Evolutionary conservation across 2,797 vertebrate species (phyloP), one percentile per base, ranked within the genome.

Genomic region (Catostomus latipinnis): DNA sequence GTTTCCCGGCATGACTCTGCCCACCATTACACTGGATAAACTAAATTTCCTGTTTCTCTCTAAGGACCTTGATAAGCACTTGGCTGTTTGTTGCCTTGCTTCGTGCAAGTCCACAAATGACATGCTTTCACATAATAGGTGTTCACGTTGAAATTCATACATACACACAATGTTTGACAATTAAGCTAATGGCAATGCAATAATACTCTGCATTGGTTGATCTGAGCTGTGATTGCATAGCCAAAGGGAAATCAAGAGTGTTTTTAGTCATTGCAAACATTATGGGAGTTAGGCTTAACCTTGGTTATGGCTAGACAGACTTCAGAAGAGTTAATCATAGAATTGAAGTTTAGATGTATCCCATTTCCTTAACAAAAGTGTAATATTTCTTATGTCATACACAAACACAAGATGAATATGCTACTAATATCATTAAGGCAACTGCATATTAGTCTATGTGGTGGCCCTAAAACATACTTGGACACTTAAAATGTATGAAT

Each of bases 21-120:
- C 88, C 89, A 90, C 91, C 89, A 91, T 93, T 93, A 93, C 87
- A 91, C 89, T 89, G 91, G 92, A 93, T 92, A 92, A 93, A 93
- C 92, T 93, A 88, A 90, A 93, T 93, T 93, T 94, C 91, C 93
- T 92, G 90, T 91, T 86, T 90, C 84, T 91, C 90, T 91, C 91
- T 84, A 84, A 90, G 91, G 90, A 90, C 86, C 82, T 86, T n/a
- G 89, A 92, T 91, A 91, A 91, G 90, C 88, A 83, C 86, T 81
- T 79, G 71, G 71, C 81, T 87, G 85, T 82, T 90, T 88, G 87
- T 86, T 49, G 83, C 78, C 78, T 81, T 65, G 54, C 81, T 80
- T 34, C 71, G 65, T 81, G 79, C 83, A 82, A 80, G 85, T 22
- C 76, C 85, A 74, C 82, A 89, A 92, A 91, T 87, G 88, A 80